Percentiles rank a stretch among this genome's conserved stretches.
Conservation (phyloP, 2,888 invertebrate species). For the Teinopalpus imperialis region DNA sequence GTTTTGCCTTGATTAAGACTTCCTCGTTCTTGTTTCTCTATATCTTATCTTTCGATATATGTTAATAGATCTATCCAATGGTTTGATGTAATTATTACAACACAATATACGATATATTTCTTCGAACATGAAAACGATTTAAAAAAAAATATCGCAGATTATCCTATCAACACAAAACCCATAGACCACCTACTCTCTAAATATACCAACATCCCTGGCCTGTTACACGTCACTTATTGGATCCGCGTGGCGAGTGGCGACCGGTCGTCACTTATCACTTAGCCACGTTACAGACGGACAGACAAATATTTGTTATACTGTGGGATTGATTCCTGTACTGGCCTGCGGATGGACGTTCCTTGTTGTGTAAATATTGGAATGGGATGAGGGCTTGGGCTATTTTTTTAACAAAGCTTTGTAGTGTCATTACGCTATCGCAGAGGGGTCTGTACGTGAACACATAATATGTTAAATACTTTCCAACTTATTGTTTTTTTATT, state of each 20-base stretch:
- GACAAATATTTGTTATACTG: constrained; percentile 23
- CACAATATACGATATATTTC: too few relatives aligned
- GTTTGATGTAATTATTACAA: too few relatives aligned
- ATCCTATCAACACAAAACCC: constrained; percentile 4
- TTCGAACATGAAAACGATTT: too few relatives aligned
- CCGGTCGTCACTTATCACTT: constrained; percentile 23
- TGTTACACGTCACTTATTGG: constrained; percentile 22
- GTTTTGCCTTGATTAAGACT: too few relatives aligned
- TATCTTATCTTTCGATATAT: too few relatives aligned
- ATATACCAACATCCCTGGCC: constrained; percentile 16
- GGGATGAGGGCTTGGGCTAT: constrained; percentile 4
- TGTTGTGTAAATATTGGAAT: constrained; percentile 3
- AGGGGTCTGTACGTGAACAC: too few relatives aligned
- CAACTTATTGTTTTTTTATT: too few relatives aligned
- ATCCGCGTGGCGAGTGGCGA: constrained; percentile 14
- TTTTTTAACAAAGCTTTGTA: constrained; percentile 1
- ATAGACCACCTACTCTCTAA: constrained; percentile 30
- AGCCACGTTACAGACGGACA: constrained; percentile 10
- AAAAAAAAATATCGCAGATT: too few relatives aligned
- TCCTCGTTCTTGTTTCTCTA: too few relatives aligned
- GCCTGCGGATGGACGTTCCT: neutral
- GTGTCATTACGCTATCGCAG: neutral
- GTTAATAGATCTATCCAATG: too few relatives aligned
- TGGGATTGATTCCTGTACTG: constrained; percentile 14
- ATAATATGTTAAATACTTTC: too few relatives aligned